Evolutionary conservation across 2,113 vertebrate species (phyloP), one percentile per base, ranked within the genome.

Genomic region (Astur gentilis): DNA sequence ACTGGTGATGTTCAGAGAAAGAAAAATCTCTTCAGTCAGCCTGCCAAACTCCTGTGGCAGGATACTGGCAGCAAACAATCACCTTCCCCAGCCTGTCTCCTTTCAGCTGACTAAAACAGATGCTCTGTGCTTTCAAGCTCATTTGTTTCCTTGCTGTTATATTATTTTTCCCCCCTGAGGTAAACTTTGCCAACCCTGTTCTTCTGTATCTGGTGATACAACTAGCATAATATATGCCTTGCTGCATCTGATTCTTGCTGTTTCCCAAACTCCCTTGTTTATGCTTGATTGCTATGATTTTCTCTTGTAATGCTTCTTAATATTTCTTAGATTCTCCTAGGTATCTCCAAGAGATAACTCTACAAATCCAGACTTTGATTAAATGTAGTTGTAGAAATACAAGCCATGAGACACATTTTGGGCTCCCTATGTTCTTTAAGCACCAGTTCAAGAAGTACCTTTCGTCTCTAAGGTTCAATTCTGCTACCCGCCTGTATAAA

Each of bases 1-100:
- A 82, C 45, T 27, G 78, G 47, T 96, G 75, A 86, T 97, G 76
- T 96, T 94, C 89, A 96, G 94, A 96, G 97, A 89, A 95, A 61
- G 93, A 95, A 95, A 95, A 97, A 92, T 92, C 75, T 64, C 55
- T 95, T 94, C 77, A 77, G 14, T 89, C 92, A 91, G 85, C 86
- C 82, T 81, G 85, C 83, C 95, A 95, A 44, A 61, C 86, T 95
- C 90, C 83, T 77, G 13, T 86, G 91, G 82, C 89, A 97, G 91
- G 85, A 71, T 89, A 38, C 72, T 82, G 94, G 73, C 93, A 89
- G 89, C 81, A 89, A 75, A 95, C 88, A 83, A 38, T 82, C 93
- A 62, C 91, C 85, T 96, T 72, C 87, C 93, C 85, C 78, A 57
- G 62, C 75, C 67, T 83, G 14, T 77, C 92, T 94, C 50, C 94